Conservation (phyloP, 2,888 invertebrate genomes). For the Andrena bucephala region DNA sequence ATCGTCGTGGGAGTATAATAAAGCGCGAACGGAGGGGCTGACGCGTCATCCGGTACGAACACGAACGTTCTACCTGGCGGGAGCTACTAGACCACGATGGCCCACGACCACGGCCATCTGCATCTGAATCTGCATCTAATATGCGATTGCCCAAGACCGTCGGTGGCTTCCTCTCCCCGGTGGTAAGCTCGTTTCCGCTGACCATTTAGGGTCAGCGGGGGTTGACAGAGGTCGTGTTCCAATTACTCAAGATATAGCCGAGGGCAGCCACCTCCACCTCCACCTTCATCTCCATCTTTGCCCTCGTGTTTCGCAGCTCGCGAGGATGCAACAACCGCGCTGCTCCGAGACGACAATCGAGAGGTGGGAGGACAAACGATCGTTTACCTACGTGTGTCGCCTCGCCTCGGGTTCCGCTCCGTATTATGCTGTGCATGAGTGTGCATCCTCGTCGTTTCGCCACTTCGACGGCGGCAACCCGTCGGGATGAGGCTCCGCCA, state of each 20-base stretch:
- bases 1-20: slow-evolving; percentile 81
- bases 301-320: slow-evolving; percentile 53
- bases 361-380: slow-evolving; percentile 83
- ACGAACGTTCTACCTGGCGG: slow-evolving; percentile 38
- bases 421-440: slow-evolving; percentile 26
- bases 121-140: slow-evolving; percentile 49
- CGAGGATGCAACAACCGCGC: slow-evolving; percentile 78
- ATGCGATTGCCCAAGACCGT: slow-evolving; percentile 59
- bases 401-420: slow-evolving; percentile 31
- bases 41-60: slow-evolving; percentile 35
- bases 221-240: slow-evolving; percentile 83
- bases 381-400: slow-evolving; percentile 77
- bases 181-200: slow-evolving; percentile 79
- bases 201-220: slow-evolving; percentile 83
- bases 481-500: not conserved
- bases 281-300: slow-evolving; percentile 64
- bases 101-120: slow-evolving; percentile 28
- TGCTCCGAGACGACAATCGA: slow-evolving; percentile 79
- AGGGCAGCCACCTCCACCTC: slow-evolving; percentile 78
- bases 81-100: slow-evolving; percentile 31
- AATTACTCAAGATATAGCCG: slow-evolving; percentile 81
- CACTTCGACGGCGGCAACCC: slow-evolving; percentile 20
- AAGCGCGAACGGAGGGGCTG: slow-evolving; percentile 57
- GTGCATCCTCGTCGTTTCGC: slow-evolving; percentile 29
- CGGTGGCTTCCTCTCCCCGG: slow-evolving; percentile 62